phyloP scores from a whole-genome alignment of 2,888 invertebrate genomes.

The Protodeltote pygarga region DNA sequence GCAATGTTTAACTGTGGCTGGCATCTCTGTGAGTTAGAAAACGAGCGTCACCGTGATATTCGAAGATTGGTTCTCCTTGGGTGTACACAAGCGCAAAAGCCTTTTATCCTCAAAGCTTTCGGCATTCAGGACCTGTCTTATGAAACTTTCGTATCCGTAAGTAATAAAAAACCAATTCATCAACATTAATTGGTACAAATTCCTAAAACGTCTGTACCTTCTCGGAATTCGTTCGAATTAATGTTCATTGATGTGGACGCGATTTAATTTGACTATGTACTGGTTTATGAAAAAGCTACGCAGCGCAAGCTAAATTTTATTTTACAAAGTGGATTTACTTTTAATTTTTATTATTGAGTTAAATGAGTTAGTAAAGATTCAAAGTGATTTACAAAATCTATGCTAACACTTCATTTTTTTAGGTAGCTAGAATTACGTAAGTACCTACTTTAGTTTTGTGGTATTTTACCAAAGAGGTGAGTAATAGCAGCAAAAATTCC shows the following conservation, averaged over 20 bases:
- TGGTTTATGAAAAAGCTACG: too few species aligned
- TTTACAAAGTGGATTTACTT: too few species aligned
- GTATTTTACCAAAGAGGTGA: slow-evolving; percentile 75
- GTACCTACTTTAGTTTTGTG: slow-evolving; percentile 80
- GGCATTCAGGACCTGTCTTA: slow-evolving; percentile 80
- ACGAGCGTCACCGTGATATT: slow-evolving; percentile 60
- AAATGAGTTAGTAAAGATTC: neutral
- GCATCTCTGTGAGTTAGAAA: slow-evolving; percentile 65
- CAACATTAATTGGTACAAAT: too few species aligned
- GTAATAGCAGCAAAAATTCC: slow-evolving; percentile 37
- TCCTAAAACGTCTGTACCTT: too few species aligned
- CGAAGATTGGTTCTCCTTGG: slow-evolving; percentile 72
- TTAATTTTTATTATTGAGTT: neutral
- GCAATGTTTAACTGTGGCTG: slow-evolving; percentile 78
- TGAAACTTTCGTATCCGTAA: slow-evolving; percentile 77
- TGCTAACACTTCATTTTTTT: slow-evolving; percentile 37
- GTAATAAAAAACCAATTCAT: slow-evolving; percentile 27
- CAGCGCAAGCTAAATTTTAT: too few species aligned
- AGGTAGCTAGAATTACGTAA: slow-evolving; percentile 81
- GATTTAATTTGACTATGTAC: neutral
- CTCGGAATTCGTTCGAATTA: neutral
- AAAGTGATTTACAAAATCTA: slow-evolving; percentile 10
- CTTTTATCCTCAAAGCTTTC: slow-evolving; percentile 80
- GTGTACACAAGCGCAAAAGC: slow-evolving; percentile 78
- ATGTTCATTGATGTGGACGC: neutral